Base-by-base conservation (phyloP, 2,888 invertebrate species). In the Heteropelma amictum region DNA sequence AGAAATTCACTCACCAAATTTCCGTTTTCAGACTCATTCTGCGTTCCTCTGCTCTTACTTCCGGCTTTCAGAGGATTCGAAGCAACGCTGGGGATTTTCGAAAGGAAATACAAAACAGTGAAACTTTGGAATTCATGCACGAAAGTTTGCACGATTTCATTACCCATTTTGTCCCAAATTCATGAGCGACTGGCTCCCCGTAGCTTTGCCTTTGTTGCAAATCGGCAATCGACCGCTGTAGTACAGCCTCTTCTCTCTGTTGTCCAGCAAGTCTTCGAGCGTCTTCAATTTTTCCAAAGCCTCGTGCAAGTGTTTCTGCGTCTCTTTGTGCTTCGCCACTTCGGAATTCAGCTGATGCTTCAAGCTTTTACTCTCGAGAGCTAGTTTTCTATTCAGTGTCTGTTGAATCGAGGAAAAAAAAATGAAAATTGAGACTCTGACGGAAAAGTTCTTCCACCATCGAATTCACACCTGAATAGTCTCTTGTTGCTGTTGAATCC, bases 341-440 rank as follows among this genome's bases (percentile, higher is more conserved):
- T 96, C 96, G 0, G 88, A 86, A 76, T 93, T 92, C 12, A 95
- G 86, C 84, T 95, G 94, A 79, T 94, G 93, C 70, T 92, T 93
- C 79, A 92, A 92, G 85, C 93, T 94, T 90, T 96, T 96, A 1
- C 92, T 91, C 86, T 96, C 95, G 33, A 96, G 89, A 70, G 93
- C 91, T 10, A 95, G 88, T 81, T 93, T 93, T 45, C 95, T 92
- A 69, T 94, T 93, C 76, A 96, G 90, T 77, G 92, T 90, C 33
- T 93, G 91, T 2, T 90, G 12, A 26, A 17, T 6, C 10, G 35
- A 23, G 1, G 33, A 88, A 23, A 64, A 70, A 67, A 7, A 58
- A 51, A 58, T 60, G n/a, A n/a, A n/a, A n/a, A n/a, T n/a, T n/a
- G n/a, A n/a, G n/a, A n/a, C n/a, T n/a, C n/a, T n/a, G n/a, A n/a